Evolutionary conservation across 2,888 invertebrate species (phyloP), one percentile per base, ranked within the genome.

Genomic region (Oxyteleia sp.): DNA sequence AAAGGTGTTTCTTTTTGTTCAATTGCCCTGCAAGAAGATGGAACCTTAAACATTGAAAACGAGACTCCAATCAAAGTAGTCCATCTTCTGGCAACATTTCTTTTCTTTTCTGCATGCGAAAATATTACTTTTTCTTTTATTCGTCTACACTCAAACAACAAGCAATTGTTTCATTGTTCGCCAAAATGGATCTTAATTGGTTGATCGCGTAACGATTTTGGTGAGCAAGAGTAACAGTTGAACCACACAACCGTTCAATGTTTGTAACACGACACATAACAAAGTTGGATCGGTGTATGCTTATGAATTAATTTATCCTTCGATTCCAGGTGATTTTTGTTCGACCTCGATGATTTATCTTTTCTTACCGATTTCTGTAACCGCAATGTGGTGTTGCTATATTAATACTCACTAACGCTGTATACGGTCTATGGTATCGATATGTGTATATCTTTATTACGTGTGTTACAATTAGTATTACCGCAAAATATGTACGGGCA

Each of bases 371-470:
- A 74, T 81, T 86, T 86, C 87, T 88, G 84, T 90, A 89, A 89
- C 85, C 86, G 91, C 92, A 90, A 90, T 93, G 92, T 92, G 90
- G 86, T 91, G 89, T 90, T 92, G 92, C 90, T 92, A 91, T 64
- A 72, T 92, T 88, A 89, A 87, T 83, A 82, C 79, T 84, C 69
- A 88, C 85, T 88, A 87, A 88, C 80, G 85, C 87, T 87, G 85
- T 85, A 88, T 86, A 88, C 88, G 85, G 85, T 88, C 83, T 88
- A 81, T 80, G 79, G 84, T 88, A 86, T 88, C 84, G 80, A 83
- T 76, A 82, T 90, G 88, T 89, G 83, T 86, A 85, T 87, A 85
- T 75, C 82, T 88, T 84, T 86, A 84, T 82, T 87, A 80, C 84
- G 64, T 85, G 72, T 86, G 84, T 85, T 85, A 23, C 63, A 63